Conservation (phyloP, 1,140 invertebrate genomes). For the Thaumetopoea pityocampa region DNA sequence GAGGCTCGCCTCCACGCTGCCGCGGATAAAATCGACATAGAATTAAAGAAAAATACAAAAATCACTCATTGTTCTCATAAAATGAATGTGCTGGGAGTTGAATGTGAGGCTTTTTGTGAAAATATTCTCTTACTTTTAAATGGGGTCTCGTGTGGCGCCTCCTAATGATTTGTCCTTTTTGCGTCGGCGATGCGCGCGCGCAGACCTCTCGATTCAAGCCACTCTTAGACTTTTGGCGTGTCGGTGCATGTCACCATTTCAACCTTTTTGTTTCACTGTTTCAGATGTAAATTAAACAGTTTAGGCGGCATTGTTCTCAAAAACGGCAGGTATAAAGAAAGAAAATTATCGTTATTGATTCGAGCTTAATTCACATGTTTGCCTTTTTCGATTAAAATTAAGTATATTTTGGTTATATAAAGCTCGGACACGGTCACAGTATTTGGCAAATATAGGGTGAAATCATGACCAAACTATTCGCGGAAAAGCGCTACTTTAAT, state of each 20-base stretch:
- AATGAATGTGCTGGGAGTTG: constrained; percentile 73
- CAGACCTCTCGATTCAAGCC: constrained; percentile 34
- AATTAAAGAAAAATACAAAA: constrained; percentile 74
- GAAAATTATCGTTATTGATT: constrained; percentile 37
- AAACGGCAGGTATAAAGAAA: constrained; percentile 35
- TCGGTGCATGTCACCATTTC: constrained; percentile 56
- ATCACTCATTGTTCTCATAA: constrained; percentile 75
- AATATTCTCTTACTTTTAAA: constrained; percentile 76
- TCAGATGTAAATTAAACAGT: constrained; percentile 71
- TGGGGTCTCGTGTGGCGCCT: constrained; percentile 72
- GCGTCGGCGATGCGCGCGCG: constrained; percentile 41
- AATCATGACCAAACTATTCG: no score
- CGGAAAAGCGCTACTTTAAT: no score
- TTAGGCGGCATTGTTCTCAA: constrained; percentile 65
- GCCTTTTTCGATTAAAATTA: no score
- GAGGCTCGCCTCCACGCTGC: constrained; percentile 56
- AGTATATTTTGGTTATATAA: no score
- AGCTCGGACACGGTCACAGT: no score
- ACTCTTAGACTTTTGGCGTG: constrained; percentile 60
- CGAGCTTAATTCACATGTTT: no score
- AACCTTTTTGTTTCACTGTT: constrained; percentile 59
- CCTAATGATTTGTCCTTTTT: constrained; percentile 72
- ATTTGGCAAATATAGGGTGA: no score
- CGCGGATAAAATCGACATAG: constrained; percentile 73
- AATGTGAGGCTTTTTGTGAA: constrained; percentile 73